Evolutionary conservation across 2,113 vertebrate species (phyloP), one percentile per base, ranked within the genome.

Genomic region (Parotia lawesii): DNA sequence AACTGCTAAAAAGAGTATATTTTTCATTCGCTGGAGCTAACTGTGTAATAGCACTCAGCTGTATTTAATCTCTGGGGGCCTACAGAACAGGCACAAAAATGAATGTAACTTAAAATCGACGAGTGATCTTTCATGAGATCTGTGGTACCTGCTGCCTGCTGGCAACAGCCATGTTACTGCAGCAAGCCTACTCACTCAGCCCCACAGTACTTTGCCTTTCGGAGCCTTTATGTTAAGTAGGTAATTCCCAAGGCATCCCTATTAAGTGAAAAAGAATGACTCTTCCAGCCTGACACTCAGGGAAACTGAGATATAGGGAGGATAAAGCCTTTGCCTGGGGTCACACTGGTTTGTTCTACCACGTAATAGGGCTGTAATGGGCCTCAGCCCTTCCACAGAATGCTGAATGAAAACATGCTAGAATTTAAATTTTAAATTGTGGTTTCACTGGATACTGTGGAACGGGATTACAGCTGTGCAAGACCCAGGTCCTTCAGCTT

Each of bases 1-100:
- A 95, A 86, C 76, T 95, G 69, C 87, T 97, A 88, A 96, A 96
- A 97, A 93, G 92, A 93, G 87, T 92, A 15, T 61, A 95, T 95
- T 96, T 94, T 94, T 96, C 94, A 90, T 93, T 93, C 6, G 1
- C 80, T 62, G 81, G 94, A 97, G 88, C 72, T 93, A 96, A 94
- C 62, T 80, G 53, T 94, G 37, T 95, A 88, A 95, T 89, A 88
- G 67, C 81, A 66, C 86, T 93, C 79, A 54, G 86, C 72, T 84
- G 22, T 89, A 73, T 89, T 97, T 96, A 95, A 95, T 94, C 92
- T 96, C 96, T 74, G 33, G 88, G 81, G 91, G 56, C 56, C 60
- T 61, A 57, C 0, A 1, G 83, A 95, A 87, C 38, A 77, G 56
- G 87, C 69, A 94, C 78, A 89, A 67, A 91, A 91, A 89, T 85